Percentiles rank a stretch among this genome's conserved stretches.
Conservation (phyloP, 2,113 vertebrate genomes). For the Hyperopisus bebe region DNA sequence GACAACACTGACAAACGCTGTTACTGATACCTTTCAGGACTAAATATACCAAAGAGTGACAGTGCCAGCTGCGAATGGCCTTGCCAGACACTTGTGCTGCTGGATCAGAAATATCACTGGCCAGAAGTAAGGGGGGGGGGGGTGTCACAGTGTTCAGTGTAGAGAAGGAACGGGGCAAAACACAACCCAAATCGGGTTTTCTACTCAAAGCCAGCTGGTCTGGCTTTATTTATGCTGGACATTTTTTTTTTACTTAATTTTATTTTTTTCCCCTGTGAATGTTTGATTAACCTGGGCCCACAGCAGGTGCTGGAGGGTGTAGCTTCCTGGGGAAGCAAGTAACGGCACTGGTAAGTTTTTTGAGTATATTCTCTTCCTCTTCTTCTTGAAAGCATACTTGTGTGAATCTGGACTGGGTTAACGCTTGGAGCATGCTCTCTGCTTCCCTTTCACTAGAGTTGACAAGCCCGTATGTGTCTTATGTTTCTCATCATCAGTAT, state of each 20-base stretch:
- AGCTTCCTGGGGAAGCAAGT: conserved; percentile 90
- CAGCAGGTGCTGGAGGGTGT: conserved; percentile 88
- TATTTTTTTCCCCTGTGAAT: conserved; percentile 49
- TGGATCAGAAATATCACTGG: conserved; percentile 71
- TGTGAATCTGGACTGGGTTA: conserved; percentile 33
- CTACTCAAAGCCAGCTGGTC: conserved; percentile 99
- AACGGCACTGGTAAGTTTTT: conserved; percentile 88
- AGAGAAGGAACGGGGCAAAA: conserved; percentile 76
- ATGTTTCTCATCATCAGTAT: neutral
- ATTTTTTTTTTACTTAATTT: conserved; percentile 47
- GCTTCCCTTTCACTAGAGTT: neutral
- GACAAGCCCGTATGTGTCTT: neutral
- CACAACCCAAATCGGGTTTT: conserved; percentile 82
- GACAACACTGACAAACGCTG: conserved; percentile 86
- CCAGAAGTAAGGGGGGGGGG: conserved; percentile 60
- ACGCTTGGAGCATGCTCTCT: neutral
- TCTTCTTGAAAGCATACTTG: conserved; percentile 33
- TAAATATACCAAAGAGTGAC: conserved; percentile 93
- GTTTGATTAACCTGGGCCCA: conserved; percentile 75
- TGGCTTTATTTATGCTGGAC: conserved; percentile 86
- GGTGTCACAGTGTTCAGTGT: conserved; percentile 69
- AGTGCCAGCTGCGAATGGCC: conserved; percentile 76
- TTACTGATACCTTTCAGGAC: conserved; percentile 87
- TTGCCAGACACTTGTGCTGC: conserved; percentile 75
- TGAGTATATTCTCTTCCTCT: conserved; percentile 37